Base-by-base conservation (phyloP, 1,140 invertebrate genomes). In the Gryon sp. region DNA sequence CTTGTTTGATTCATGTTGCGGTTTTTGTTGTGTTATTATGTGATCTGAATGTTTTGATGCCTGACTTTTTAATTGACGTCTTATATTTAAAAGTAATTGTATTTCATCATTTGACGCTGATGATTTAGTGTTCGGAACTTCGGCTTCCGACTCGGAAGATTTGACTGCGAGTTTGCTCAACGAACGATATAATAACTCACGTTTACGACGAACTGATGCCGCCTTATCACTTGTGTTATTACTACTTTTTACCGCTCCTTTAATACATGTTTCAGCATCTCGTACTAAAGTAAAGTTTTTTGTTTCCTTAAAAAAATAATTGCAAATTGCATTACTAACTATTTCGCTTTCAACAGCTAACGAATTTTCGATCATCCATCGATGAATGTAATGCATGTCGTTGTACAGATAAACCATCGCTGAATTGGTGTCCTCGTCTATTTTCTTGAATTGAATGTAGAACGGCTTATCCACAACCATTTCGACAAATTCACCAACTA, bases 291-390 rank as follows among this genome's bases (percentile, higher is more conserved):
- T n/a, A n/a, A n/a, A n/a, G n/a, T n/a, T n/a, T n/a, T n/a, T n/a
- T n/a, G n/a, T n/a, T n/a, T n/a, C 22, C 43, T 41, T 11, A 2
- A 30, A 4, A 11, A 59, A 22, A 8, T 41, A 52, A 19, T 69
- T 69, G 6, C 1, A 0, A 32, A 69, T 59, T 15, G 28, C 20
- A 14, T 8, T 70, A 70, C 66, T 53, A 60, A 70, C 66, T 55
- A 43, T 26, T 24, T 18, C 0, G 20, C 66, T 18, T 18, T 69
- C 65, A 1, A 41, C n/a, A 2, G 65, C 65, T 2, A 50, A 11
- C 0, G 0, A 1, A 14, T 57, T 41, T 9, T 59, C 0, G 4
- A 70, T 12, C 66, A 70, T 62, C 46, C 55, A 45, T 0, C 20
- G 14, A 19, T 55, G 55, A 0, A 60, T 0, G 2, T 28, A n/a